Evolutionary conservation across 2,888 invertebrate species (phyloP), one percentile per base, ranked within the genome.

Genomic region (Tenthredo amoena): DNA sequence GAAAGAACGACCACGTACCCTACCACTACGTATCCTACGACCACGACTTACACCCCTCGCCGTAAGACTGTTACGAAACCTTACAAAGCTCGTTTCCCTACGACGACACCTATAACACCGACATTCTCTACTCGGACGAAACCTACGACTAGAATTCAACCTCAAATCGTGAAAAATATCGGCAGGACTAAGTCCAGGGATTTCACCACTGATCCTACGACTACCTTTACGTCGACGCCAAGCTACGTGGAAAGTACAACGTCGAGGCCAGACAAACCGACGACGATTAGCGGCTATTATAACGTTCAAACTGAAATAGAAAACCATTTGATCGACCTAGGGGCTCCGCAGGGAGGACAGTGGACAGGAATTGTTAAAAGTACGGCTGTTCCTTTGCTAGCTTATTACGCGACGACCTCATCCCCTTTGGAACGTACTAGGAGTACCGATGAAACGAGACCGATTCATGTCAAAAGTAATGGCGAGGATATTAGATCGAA

Each of bases 301-400:
- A 65, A 89, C 88, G 40, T 89, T 87, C 84, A 83, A 88, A 86
- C 91, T 0, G 87, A 90, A 4, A 58, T 89, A 1, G 89, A 86
- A 1, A 91, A 91, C 77, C 90, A 90, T 12, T 88, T 90, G 10
- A 84, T 90, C 37, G 94, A 94, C 77, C 94, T 88, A 88, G 91
- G 81, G 91, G 91, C 72, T 90, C 92, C 85, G 91, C 91, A 26
- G 89, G 94, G 88, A 89, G 92, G 74, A 91, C 94, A 89, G 91
- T 95, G 88, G 89, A 85, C 92, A 77, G 90, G 92, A 0, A 92
- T 94, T 12, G 93, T 95, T 18, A 95, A 94, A 50, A 95, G 95
- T 21, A 96, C 96, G 58, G 94, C 95, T 87, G 95, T 96, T 85
- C 96, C 96, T 76, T 93, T 96, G 74, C 94, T 95, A 89, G 94